Percentiles rank a stretch among this genome's conserved stretches.
Evolutionary conservation across 2,888 invertebrate species (phyloP).

Genomic region (Stenchaetothrips biformis): DNA sequence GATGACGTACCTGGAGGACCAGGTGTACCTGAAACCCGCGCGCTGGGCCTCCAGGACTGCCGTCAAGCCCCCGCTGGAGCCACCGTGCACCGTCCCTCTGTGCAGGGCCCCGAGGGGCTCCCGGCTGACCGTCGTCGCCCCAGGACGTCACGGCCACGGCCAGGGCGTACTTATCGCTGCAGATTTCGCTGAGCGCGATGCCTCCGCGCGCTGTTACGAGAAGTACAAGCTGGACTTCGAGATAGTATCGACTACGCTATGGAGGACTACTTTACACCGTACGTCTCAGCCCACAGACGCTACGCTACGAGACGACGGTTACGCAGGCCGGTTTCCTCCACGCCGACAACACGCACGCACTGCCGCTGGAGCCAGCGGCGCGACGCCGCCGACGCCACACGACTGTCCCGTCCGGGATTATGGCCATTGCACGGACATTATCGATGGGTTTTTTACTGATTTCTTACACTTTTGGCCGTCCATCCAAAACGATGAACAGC

Average conservation of each 20-base stretch:
- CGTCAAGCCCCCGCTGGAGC: constrained; percentile 44
- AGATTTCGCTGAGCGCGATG: constrained; percentile 44
- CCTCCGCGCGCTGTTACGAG: constrained; percentile 45
- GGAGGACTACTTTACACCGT: constrained; percentile 43
- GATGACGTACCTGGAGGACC: constrained; percentile 54
- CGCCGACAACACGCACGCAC: too few relatives aligned
- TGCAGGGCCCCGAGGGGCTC: constrained; percentile 34
- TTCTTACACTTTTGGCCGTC: too few relatives aligned
- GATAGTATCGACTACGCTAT: constrained; percentile 50
- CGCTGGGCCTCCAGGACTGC: constrained; percentile 41
- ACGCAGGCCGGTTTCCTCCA: too few relatives aligned
- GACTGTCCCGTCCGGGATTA: too few relatives aligned
- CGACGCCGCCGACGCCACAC: too few relatives aligned
- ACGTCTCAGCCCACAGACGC: constrained; percentile 34
- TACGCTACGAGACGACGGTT: too few relatives aligned
- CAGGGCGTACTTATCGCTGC: constrained; percentile 47
- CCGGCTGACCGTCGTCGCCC: not conserved
- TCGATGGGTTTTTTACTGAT: too few relatives aligned
- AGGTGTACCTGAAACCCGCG: constrained; percentile 47
- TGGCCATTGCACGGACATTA: too few relatives aligned
- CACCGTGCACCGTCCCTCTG: constrained; percentile 42
- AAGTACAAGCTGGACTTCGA: constrained; percentile 52
- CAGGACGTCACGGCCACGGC: constrained; percentile 41
- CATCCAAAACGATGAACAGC: too few relatives aligned
- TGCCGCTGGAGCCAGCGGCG: too few relatives aligned